Conservation (phyloP, 2,113 vertebrate species). For the Epinephelus lanceolatus region DNA sequence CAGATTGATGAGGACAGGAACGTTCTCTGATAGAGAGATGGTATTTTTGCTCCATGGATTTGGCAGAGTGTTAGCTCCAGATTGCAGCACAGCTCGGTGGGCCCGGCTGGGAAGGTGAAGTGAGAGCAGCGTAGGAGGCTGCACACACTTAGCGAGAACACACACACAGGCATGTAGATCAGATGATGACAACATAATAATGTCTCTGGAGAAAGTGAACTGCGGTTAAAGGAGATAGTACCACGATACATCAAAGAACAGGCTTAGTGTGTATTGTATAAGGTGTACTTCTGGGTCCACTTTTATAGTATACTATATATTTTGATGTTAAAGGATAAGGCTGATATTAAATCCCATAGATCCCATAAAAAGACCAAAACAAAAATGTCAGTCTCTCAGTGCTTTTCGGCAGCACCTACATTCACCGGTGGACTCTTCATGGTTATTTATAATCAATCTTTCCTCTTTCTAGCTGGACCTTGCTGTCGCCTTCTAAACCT, state of each 20-base stretch:
- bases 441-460: too few relatives aligned
- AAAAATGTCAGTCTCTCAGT: background rate
- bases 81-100: conserved; percentile 68
- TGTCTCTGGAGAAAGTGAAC: conserved; percentile 1
- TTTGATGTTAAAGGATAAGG: background rate
- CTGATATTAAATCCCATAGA: too few relatives aligned
- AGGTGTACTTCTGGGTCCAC: background rate
- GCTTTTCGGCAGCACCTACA: background rate
- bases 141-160: background rate
- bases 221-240: background rate
- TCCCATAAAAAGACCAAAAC: background rate
- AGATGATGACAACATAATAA: background rate
- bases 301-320: background rate
- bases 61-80: conserved; percentile 64
- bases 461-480: too few relatives aligned
- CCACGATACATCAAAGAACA: background rate
- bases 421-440: too few relatives aligned
- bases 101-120: conserved; percentile 29
- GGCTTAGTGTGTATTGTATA: too few relatives aligned
- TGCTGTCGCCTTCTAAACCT: too few relatives aligned
- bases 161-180: background rate
- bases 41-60: background rate
- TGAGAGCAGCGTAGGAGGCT: conserved; percentile 50
- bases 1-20: conserved; percentile 1
- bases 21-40: background rate